Evolutionary conservation across 2,888 invertebrate genomes (phyloP).

Genomic region (Athalia cordata): DNA sequence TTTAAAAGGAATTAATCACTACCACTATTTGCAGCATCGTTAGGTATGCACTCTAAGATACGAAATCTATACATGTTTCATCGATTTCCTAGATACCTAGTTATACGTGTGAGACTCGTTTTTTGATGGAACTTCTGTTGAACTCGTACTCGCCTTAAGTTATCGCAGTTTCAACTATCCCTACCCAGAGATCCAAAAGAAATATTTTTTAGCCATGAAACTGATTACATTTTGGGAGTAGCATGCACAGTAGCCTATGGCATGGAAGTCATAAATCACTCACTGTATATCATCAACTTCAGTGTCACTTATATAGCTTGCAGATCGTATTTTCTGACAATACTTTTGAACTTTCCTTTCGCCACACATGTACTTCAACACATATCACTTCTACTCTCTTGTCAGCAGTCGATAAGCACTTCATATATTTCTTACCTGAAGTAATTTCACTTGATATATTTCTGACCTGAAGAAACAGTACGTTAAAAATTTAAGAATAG

Average conservation of each 20-base stretch:
- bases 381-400: slow-evolving; percentile 6
- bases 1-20: no score
- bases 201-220: background rate
- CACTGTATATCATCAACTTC: background rate
- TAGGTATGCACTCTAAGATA: background rate
- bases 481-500: slow-evolving; percentile 70
- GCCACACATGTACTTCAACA: background rate
- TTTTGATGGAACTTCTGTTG: no score
- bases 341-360: slow-evolving; percentile 10
- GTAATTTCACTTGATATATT: slow-evolving; percentile 4
- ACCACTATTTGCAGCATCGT: no score
- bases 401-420: slow-evolving; percentile 6
- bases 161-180: background rate
- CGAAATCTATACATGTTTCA: background rate
- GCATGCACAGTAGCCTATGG: slow-evolving; percentile 24
- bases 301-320: background rate
- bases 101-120: no score
- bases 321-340: background rate
- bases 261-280: slow-evolving; percentile 4
- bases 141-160: background rate
- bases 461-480: slow-evolving; percentile 65
- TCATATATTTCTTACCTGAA: background rate
- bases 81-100: background rate
- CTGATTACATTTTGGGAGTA: background rate
- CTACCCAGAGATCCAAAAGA: background rate